A percentile compares a stretch with the other conserved stretches of the same genome.
Conservation (phyloP, 2,888 invertebrate species). For the Lathronympha strigana region DNA sequence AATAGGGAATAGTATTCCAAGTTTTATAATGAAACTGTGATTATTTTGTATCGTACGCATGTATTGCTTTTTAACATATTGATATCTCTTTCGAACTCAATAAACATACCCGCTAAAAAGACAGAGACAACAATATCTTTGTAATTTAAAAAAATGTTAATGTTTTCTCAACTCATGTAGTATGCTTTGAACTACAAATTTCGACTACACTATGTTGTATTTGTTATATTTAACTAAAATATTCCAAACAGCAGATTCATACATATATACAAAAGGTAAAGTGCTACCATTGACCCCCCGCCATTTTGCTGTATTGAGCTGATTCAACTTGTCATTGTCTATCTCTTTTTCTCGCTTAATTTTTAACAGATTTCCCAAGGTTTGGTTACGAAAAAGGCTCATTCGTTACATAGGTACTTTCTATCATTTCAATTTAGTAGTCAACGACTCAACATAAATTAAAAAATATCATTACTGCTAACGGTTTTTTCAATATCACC, state of each 20-base stretch:
- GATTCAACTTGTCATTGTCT: slow-evolving; percentile 50
- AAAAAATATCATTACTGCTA: neutral
- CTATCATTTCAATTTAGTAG: neutral
- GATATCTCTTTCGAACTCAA: slow-evolving; percentile 30
- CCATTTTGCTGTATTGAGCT: slow-evolving; percentile 36
- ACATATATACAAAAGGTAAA: too few relatives aligned
- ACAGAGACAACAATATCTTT: slow-evolving; percentile 31
- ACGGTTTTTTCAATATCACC: neutral
- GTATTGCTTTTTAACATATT: neutral
- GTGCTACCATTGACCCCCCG: slow-evolving; percentile 26
- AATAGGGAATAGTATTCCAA: too few relatives aligned
- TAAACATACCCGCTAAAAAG: neutral
- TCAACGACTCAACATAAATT: neutral
- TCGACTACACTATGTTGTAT: too few relatives aligned
- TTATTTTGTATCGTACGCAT: neutral
- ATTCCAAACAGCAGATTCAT: neutral
- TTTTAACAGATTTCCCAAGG: neutral
- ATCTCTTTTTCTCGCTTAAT: slow-evolving; percentile 53
- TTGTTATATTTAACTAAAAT: neutral
- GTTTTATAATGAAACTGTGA: too few relatives aligned
- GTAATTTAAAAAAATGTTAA: too few relatives aligned
- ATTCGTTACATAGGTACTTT: neutral
- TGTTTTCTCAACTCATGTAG: neutral
- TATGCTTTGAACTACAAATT: neutral
- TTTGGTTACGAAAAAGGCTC: neutral